Evolutionary conservation across 2,888 invertebrate species (phyloP), one percentile per base, ranked within the genome.

Genomic region (Agriopis leucophaearia): DNA sequence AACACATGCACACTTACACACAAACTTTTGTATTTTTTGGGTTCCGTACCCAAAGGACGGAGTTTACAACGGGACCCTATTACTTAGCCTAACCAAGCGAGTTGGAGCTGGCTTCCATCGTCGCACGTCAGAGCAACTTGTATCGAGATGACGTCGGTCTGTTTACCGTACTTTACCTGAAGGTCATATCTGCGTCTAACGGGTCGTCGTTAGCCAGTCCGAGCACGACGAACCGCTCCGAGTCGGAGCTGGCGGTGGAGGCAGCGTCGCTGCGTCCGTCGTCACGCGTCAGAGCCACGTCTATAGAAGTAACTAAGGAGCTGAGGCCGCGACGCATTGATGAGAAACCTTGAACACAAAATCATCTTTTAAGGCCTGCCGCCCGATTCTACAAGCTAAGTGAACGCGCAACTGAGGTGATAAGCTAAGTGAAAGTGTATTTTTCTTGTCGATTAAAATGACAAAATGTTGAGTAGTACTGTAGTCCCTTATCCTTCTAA

Each of bases 191-290:
- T 42, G 95, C 95, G 75, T 96, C 96, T 69, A 96, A 96, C 0
- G 95, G 95, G 69, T 96, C 96, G 72, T 94, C 92, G 64, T 95
- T 95, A 45, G 95, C 96, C 75, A 96, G 93, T n/a, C 95, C 95
- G 0, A 97, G 95, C 54, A 96, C 95, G n/a, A 97, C 96, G 84
- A 96, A 98, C 77, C 97, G 96, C 80, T 97, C 97, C 73, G 97
- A 98, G 90, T 98, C 98, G 0, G 97, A 97, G 76, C 97, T 97
- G 44, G 96, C 96, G 71, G 98, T 98, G 75, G 98, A 98, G 0
- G 94, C 92, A 1, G 93, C 93, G 82, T 94, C 94, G 80, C 96
- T 96, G 60, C 96, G 95, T 69, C 97, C 96, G 81, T 97, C 97
- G 63, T 95, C 95, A 0, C 96, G 95, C 73, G 97, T 96, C 65